A percentile compares a stretch with the other conserved stretches of the same genome.
These are phyloP conservation scores for Epinephelus moara DNA, from an alignment of 2,113 vertebrate species.

Conservation along the genomic window DNA sequence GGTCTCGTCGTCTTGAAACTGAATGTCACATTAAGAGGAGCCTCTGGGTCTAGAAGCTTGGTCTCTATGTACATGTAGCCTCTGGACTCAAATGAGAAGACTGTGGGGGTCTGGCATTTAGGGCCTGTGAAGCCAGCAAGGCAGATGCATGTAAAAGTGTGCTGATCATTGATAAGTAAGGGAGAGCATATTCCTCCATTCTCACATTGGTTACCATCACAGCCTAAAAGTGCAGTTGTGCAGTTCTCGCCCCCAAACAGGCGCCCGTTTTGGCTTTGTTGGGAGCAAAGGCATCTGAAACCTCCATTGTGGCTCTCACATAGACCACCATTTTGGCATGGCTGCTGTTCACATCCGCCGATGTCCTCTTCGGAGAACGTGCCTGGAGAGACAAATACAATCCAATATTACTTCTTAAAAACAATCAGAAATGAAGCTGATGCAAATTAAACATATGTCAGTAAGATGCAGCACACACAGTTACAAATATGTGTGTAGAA, in stretches of 20 bases:
- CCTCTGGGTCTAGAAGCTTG: conserved; percentile 42
- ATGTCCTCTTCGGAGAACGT: conserved; percentile 83
- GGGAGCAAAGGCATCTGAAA: conserved; percentile 89
- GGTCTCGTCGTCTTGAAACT: conserved; percentile 87
- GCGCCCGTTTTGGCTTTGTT: conserved; percentile 76
- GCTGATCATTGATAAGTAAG: conserved; percentile 80
- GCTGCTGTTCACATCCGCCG: conserved; percentile 85
- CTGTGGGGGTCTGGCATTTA: conserved; percentile 86
- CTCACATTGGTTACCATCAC: conserved; percentile 85
- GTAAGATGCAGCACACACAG: not conserved
- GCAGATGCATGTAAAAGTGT: conserved; percentile 87
- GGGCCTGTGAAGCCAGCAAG: conserved; percentile 85
- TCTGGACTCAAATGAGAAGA: conserved; percentile 88
- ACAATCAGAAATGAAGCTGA: not conserved
- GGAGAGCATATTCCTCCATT: conserved; percentile 89
- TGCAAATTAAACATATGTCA: not conserved
- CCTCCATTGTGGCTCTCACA: conserved; percentile 86
- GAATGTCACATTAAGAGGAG: conserved; percentile 84
- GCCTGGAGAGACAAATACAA: conserved; percentile 75
- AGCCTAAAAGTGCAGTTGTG: conserved; percentile 87
- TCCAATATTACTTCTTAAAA: not conserved
- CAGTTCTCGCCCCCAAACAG: conserved; percentile 91
- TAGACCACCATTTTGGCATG: conserved; percentile 90
- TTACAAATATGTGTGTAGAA: not conserved
- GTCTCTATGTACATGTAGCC: conserved; percentile 85